phyloP scores from a whole-genome alignment of 2,797 vertebrate species.

The Dendrocincla fuliginosa region DNA sequence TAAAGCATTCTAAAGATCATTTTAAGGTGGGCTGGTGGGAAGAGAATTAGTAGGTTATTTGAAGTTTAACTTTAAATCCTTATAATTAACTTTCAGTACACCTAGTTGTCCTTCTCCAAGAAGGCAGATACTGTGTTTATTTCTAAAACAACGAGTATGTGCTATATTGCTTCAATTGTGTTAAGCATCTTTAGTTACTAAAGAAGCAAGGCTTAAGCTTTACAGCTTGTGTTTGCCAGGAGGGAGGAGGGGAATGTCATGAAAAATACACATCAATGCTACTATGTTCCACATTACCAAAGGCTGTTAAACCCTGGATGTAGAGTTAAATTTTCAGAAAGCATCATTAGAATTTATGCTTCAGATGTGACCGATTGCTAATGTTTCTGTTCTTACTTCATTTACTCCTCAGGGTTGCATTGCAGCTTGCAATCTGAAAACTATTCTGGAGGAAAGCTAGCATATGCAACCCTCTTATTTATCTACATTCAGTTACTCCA shows the following conservation, averaged over 20 bases:
- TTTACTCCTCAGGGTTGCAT: background rate
- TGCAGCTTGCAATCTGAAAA: background rate
- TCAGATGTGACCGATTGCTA: background rate
- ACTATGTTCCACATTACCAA: background rate
- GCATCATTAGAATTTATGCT: background rate
- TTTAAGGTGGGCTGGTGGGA: background rate
- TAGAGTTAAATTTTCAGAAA: background rate
- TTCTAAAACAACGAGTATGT: background rate
- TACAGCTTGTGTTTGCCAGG: background rate
- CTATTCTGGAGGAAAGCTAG: background rate
- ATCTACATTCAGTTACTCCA: background rate
- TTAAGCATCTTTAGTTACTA: background rate
- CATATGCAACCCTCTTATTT: background rate
- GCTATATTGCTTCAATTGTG: background rate
- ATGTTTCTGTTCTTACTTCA: background rate
- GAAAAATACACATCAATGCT: background rate
- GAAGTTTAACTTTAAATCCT: background rate
- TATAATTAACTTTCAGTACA: background rate
- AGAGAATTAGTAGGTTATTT: background rate
- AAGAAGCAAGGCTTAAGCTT: background rate
- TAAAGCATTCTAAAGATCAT: background rate
- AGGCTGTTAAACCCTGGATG: background rate
- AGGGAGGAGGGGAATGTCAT: background rate
- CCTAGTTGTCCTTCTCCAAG: background rate
- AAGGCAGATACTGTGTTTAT: background rate